These are phyloP conservation scores for Euwallacea fornicatus DNA, from an alignment of 1,140 invertebrate genomes.

Conservation along the genomic window DNA sequence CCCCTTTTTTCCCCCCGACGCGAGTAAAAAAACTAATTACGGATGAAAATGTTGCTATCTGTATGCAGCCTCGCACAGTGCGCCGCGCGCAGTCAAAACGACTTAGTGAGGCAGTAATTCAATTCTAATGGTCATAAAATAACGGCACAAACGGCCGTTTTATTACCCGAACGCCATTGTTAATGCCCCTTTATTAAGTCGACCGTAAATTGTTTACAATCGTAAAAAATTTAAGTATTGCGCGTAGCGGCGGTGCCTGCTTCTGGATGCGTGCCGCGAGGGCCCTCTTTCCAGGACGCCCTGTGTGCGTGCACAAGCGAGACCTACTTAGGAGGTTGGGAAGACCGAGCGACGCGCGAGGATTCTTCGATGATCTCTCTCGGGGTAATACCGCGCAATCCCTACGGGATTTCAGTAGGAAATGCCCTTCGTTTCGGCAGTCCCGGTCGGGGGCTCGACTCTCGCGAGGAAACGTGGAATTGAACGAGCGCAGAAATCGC, in stretches of 20 bases:
- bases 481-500: no score
- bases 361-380: no score
- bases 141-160: neutral
- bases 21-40: neutral
- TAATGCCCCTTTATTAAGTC: constrained; percentile 10
- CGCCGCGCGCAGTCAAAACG: neutral
- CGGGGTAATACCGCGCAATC: no score
- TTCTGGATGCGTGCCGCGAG: neutral
- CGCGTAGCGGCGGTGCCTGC: neutral
- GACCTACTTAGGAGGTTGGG: neutral
- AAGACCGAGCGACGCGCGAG: neutral
- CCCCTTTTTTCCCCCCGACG: neutral
- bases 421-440: no score
- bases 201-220: neutral
- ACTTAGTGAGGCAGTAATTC: neutral
- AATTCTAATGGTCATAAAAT: constrained; percentile 1
- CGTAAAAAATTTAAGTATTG: neutral
- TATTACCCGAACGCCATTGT: neutral
- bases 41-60: no score
- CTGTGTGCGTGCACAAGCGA: neutral
- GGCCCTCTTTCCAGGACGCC: no score
- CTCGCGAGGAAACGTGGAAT: no score
- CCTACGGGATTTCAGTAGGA: no score
- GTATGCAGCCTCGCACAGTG: neutral
- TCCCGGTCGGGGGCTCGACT: no score